A percentile compares a stretch with the other conserved stretches of the same genome.
Conservation (phyloP, 1,140 invertebrate species). For the Vanessa tameamea region DNA sequence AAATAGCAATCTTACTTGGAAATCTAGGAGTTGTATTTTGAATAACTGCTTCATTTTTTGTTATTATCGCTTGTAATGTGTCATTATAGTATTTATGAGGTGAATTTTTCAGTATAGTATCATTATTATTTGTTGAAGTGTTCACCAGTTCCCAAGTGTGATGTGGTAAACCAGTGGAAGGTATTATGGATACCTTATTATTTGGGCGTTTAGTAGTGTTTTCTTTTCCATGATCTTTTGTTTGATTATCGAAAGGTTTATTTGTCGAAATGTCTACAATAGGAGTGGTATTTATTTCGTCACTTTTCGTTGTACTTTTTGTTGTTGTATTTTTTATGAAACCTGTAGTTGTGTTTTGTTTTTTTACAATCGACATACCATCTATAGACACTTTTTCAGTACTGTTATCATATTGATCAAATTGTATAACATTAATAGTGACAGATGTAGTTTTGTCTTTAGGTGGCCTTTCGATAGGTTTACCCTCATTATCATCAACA, state of each 20-base stretch:
- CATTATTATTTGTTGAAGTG: slow-evolving; percentile 70
- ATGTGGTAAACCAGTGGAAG: slow-evolving; percentile 64
- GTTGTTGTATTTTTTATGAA: slow-evolving; percentile 19
- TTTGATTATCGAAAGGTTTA: slow-evolving; percentile 37
- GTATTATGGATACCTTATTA: slow-evolving; percentile 75
- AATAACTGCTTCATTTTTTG: slow-evolving; percentile 73
- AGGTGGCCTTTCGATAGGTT: slow-evolving; percentile 70
- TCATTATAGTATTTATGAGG: slow-evolving; percentile 78
- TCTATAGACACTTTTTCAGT: slow-evolving; percentile 71
- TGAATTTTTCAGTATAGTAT: slow-evolving; percentile 61
- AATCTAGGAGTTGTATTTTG: slow-evolving; percentile 77
- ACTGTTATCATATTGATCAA: slow-evolving; percentile 58
- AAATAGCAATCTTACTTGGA: slow-evolving; percentile 66
- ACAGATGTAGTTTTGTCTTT: slow-evolving; percentile 78
- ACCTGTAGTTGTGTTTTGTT: slow-evolving; percentile 49
- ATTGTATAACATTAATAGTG: slow-evolving; percentile 68
- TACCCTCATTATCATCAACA: slow-evolving; percentile 66
- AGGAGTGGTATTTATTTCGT: slow-evolving; percentile 35
- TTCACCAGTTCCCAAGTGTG: slow-evolving; percentile 78
- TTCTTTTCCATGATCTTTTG: slow-evolving; percentile 56
- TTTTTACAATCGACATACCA: slow-evolving; percentile 72
- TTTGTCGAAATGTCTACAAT: slow-evolving; percentile 22
- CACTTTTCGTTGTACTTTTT: slow-evolving; percentile 39
- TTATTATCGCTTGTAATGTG: slow-evolving; percentile 78
- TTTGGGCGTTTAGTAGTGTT: slow-evolving; percentile 70